phyloP scores from a whole-genome alignment of 2,888 invertebrate genomes.

The Drosophila ezoana region DNA sequence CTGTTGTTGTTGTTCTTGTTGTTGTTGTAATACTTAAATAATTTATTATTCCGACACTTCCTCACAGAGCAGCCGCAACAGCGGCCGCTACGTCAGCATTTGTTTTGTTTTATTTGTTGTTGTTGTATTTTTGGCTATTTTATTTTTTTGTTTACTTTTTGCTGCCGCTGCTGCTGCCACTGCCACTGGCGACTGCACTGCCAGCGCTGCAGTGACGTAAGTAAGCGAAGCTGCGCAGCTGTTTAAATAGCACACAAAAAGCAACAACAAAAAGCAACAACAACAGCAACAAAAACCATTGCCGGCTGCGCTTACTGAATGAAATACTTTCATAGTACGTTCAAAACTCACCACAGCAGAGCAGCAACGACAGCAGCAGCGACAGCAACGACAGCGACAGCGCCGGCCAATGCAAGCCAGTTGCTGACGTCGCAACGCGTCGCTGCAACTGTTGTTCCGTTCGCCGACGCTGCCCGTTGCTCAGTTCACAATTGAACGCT shows the following conservation, averaged over 20 bases:
- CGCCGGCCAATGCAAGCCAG: conserved; percentile 35
- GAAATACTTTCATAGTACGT: conserved; percentile 60
- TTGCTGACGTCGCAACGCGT: conserved; percentile 40
- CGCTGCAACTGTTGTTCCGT: conserved; percentile 46
- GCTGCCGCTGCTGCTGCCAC: conserved; percentile 24
- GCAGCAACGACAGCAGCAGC: conserved; percentile 26
- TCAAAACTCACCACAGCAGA: conserved; percentile 58
- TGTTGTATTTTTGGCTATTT: conserved; percentile 47
- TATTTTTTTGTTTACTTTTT: conserved; percentile 70
- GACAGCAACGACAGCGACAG: conserved; percentile 30
- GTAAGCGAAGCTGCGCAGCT: conserved; percentile 59
- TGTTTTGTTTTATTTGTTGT: conserved; percentile 45
- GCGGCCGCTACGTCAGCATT: conserved; percentile 30
- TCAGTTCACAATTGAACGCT: conserved; percentile 74
- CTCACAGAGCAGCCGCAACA: conserved; percentile 26
- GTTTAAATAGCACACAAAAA: conserved; percentile 54
- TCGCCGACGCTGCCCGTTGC: conserved; percentile 29
- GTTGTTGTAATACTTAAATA: conserved; percentile 48
- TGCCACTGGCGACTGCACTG: conserved; percentile 28
- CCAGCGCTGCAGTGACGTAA: conserved; percentile 60
- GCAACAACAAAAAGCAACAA: conserved; percentile 18
- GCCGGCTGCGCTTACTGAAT: conserved; percentile 75
- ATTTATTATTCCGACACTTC: conserved; percentile 67
- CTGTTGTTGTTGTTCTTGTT: conserved; percentile 20
- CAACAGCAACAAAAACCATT: conserved; percentile 33